Evolutionary conservation across 53 echinoderm and acorn worm species (phyloP).

Genomic region (Zoroaster sp.): DNA sequence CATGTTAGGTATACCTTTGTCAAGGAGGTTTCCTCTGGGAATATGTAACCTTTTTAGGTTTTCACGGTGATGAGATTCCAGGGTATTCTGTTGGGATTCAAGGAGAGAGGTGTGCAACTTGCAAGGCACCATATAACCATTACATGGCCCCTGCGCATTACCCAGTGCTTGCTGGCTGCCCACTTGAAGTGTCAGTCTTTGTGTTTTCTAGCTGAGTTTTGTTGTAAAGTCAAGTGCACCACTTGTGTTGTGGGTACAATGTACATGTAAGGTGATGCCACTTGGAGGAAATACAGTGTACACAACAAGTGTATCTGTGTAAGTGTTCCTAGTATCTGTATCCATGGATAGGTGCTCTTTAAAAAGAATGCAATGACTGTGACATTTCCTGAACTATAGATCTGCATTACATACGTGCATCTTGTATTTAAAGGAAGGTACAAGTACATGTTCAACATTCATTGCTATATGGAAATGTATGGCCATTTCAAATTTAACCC

Average conservation of each 20-base stretch:
- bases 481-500: too few species aligned
- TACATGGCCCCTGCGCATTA: background rate
- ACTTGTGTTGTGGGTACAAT: background rate
- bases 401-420: too few species aligned
- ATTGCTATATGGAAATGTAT: too few species aligned
- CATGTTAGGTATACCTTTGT: background rate
- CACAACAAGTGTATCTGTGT: background rate
- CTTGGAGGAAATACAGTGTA: background rate
- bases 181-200: background rate
- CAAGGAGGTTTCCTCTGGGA: slow-evolving; percentile 11
- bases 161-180: background rate
- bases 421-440: too few species aligned
- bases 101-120: background rate
- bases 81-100: background rate
- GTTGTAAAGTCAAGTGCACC: background rate
- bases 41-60: slow-evolving; percentile 3
- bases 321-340: too few species aligned
- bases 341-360: too few species aligned
- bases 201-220: background rate
- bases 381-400: too few species aligned
- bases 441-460: too few species aligned
- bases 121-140: background rate
- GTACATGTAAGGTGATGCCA: background rate
- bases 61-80: background rate
- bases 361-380: too few species aligned